phyloP scores from a whole-genome alignment of 2,797 vertebrate genomes.

The Ara ararauna region DNA sequence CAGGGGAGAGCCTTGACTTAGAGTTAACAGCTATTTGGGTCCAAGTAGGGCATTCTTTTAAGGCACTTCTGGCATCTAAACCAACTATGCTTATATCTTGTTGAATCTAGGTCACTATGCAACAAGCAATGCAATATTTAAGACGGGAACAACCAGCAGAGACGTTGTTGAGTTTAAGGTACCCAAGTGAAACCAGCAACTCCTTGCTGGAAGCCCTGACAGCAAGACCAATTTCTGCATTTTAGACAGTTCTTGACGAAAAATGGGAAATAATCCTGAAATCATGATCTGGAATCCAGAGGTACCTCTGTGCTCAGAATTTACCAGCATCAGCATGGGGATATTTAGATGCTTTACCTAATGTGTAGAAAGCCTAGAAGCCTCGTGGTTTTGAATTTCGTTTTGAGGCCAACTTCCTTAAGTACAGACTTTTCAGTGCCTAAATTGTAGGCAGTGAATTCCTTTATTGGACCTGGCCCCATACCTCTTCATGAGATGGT shows the following conservation, averaged over 20 bases:
- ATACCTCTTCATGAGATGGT: conserved; percentile 46
- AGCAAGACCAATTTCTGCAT: not conserved
- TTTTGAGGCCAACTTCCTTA: not conserved
- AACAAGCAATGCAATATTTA: conserved; percentile 62
- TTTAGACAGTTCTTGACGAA: not conserved
- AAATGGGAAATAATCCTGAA: not conserved
- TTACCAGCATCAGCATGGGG: not conserved
- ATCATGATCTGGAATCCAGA: not conserved
- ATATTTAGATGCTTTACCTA: not conserved
- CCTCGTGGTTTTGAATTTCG: not conserved
- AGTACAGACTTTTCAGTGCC: not conserved
- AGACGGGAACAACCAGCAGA: not conserved
- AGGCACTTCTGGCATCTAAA: conserved; percentile 19
- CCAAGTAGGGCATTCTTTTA: conserved; percentile 40
- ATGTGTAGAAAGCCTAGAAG: not conserved
- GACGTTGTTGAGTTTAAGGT: not conserved
- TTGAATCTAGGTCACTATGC: conserved; percentile 56
- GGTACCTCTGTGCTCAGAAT: not conserved
- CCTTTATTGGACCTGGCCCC: not conserved
- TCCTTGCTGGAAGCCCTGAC: not conserved
- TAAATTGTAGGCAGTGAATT: not conserved
- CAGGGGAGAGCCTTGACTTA: not conserved
- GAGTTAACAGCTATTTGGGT: not conserved
- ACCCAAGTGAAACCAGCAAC: not conserved
- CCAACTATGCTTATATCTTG: conserved; percentile 23